Evolutionary conservation across 1,140 invertebrate species (phyloP), one percentile per base, ranked within the genome.

Genomic region (Fopius arisanus): DNA sequence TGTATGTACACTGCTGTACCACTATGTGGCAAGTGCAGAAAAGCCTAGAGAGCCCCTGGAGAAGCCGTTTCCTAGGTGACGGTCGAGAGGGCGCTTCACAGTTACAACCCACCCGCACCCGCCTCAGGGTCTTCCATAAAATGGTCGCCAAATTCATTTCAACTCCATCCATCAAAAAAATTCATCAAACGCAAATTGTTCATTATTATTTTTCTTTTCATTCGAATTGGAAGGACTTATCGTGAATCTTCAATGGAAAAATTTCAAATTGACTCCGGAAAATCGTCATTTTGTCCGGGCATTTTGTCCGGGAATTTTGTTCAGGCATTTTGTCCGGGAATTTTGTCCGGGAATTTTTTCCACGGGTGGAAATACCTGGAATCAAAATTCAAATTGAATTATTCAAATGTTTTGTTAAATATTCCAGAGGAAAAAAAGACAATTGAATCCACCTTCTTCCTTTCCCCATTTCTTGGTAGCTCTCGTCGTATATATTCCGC

Each of bases 61-160:
- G 54, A 59, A 26, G 54, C 29, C 62, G 29, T 65, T 16, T 31
- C 62, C 62, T 65, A 65, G 62, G 62, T 33, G 62, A 65, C 62
- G 62, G 62, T 65, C 29, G 54, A 31, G 62, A 65, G 62, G 62
- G 62, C 29, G 62, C 62, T 65, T 14, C 3, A 31, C 23, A 7
- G 33, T 65, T n/a, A n/a, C n/a, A n/a, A n/a, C 26, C 29, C 29
- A 31, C n/a, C 62, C 62, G 33, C 62, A n/a, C 28, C 12, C 33
- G 62, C 16, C 14, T n/a, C n/a, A 19, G 16, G 41, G 33, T 23
- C 1, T 37, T n/a, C n/a, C n/a, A 19, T 40, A 19, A 48, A 54
- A 26, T 16, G 65, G 26, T 37, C 29, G 59, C 28, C 26, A 7
- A 65, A 33, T 19, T 28, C 23, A 37, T 59, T 59, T 26, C 19